A percentile compares a stretch with the other conserved stretches of the same genome.
phyloP scores from a whole-genome alignment of 2,113 vertebrate genomes.

The Poeciliopsis prolifica region DNA sequence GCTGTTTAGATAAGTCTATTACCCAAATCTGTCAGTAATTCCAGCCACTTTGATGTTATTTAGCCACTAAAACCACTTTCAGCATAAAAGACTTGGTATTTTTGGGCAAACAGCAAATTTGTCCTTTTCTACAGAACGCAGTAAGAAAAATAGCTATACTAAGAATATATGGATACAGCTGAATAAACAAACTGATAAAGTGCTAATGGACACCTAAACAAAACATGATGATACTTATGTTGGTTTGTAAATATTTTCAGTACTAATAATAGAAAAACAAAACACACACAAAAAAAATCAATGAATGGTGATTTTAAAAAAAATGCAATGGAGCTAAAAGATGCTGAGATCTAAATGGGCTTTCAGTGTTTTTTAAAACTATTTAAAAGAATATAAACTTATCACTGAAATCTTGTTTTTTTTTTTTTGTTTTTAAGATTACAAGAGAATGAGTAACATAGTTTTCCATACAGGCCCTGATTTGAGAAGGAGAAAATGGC shows the following conservation, averaged over 20 bases:
- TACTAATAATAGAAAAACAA: no score
- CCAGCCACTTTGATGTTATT: conserved; percentile 2
- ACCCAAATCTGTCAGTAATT: conserved; percentile 2
- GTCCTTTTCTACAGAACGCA: neutral
- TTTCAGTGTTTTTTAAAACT: neutral
- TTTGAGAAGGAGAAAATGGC: conserved; percentile 14
- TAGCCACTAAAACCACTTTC: neutral
- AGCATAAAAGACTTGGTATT: conserved; percentile 3
- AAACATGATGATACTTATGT: neutral
- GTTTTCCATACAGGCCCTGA: conserved; percentile 44
- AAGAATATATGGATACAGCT: conserved; percentile 41
- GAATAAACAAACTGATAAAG: conserved; percentile 63
- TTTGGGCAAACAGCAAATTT: neutral
- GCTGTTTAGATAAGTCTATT: neutral
- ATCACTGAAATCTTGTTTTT: conserved; percentile 19
- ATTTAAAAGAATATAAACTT: conserved; percentile 11
- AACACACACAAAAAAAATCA: neutral
- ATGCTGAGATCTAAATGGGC: neutral
- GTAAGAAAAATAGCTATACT: conserved; percentile 31
- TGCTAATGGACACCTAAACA: conserved; percentile 63
- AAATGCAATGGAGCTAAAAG: neutral
- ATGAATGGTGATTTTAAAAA: conserved; percentile 1
- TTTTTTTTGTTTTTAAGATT: conserved; percentile 26
- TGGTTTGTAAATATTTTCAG: neutral
- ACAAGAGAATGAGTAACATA: conserved; percentile 46